Base-by-base conservation (phyloP, 2,888 invertebrate genomes). In the Apotomis turbidana region DNA sequence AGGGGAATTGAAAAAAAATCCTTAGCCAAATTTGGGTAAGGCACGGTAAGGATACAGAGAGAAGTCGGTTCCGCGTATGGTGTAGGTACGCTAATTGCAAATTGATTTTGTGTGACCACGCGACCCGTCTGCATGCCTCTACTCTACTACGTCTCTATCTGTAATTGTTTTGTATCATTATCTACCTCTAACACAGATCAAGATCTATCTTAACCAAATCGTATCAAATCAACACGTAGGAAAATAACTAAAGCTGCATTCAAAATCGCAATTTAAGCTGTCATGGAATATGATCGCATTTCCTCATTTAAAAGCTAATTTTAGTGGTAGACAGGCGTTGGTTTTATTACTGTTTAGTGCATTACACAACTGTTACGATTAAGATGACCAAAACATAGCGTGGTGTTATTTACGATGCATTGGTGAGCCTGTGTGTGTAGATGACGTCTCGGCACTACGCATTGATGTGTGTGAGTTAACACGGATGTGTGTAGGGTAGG, bases 401-500 rank as follows among this genome's bases (percentile, higher is more conserved):
- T 79, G 73, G 58, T 74, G 84, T 85, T 88, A 89, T 89, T 89
- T 87, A 88, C 86, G 88, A 88, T 86, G 85, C 85, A 84, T 85
- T 82, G 82, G 91, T 81, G 67, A 77, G 75, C 51, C 59, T 84
- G 90, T 90, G 90, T 89, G 89, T 78, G 87, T 85, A 80, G 79
- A 74, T 79, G 76, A 74, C 75, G 83, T 90, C 91, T 91, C 89
- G 75, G 84, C 86, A 88, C 90, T 63, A 85, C 79, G 78, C 68
- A 68, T 81, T 80, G 75, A 74, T 77, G 76, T 74, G 73, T 82
- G 80, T 81, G 27, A 27, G 81, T 81, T 89, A 88, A 90, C 87
- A 87, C 83, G 86, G 87, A 87, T 88, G 84, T 87, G 71, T 71
- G 62, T 72, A 61, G 62, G 72, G 68, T 67, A 72, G 68, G 62